Base-by-base conservation (phyloP, 2,888 invertebrate genomes). In the Mechanitis messenoides region DNA sequence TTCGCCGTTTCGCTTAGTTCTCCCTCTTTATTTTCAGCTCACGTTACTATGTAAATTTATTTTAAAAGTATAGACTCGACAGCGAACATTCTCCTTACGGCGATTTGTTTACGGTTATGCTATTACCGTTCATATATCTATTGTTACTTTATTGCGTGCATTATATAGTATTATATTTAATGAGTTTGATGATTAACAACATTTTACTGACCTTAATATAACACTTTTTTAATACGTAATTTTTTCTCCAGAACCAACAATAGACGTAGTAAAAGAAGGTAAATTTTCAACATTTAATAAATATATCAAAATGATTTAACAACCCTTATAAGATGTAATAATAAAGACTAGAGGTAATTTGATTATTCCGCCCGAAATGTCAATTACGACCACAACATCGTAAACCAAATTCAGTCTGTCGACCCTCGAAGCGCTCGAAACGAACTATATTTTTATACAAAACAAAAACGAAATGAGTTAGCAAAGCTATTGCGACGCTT, bases 401-500 rank as follows among this genome's bases (percentile, higher is more conserved):
- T 59, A 63, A 60, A 59, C 53, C 55, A 33, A 60, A 60, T 60
- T 60, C 55, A 63, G 11, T 56, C 45, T 33, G 45, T 57, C 33
- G 42, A 64, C 76, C 75, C 78, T 81, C 79, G 72, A 76, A 80
- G 78, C 76, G 78, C 75, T 80, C 79, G 73, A 80, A 83, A 83
- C 82, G 83, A 86, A 84, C 83, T 85, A 86, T 82, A 85, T 85
- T 86, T 87, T 85, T 85, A 85, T 83, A 84, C 81, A 77, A 78
- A 81, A 77, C 65, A 60, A 81, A 85, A 87, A 88, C 83, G 84
- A 85, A 87, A 85, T 85, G 82, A 85, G 83, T 85, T 85, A 84
- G 83, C 77, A 78, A 78, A 80, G 80, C 81, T 77, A 82, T 78
- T 81, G 79, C 82, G 80, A 79, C 83, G 83, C 81, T 84, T 83